A percentile compares a stretch with the other conserved stretches of the same genome.
These are phyloP conservation scores for Osmerus eperlanus DNA, from an alignment of 2,113 vertebrate species.

Conservation along the genomic window DNA sequence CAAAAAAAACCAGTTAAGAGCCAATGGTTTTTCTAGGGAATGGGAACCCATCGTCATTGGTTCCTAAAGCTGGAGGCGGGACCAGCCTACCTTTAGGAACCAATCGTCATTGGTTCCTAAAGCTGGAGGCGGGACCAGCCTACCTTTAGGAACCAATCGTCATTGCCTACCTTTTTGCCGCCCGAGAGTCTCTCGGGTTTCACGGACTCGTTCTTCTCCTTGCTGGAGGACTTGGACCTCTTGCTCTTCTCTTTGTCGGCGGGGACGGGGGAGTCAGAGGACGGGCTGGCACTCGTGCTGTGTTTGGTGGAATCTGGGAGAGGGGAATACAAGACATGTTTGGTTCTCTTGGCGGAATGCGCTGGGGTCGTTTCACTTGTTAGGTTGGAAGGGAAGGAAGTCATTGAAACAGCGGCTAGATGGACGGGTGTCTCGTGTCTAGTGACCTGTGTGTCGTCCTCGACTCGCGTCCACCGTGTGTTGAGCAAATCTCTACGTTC, in stretches of 20 bases:
- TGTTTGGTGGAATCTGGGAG: slow-evolving; percentile 85
- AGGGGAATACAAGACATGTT: neutral
- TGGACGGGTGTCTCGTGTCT: too few species aligned
- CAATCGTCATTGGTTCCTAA: neutral
- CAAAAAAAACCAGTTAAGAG: too few species aligned
- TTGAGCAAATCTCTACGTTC: too few species aligned
- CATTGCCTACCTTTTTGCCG: slow-evolving; percentile 85
- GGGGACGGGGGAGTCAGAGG: slow-evolving; percentile 86
- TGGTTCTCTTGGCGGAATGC: neutral
- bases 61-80: neutral
- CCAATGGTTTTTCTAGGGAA: too few species aligned
- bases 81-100: neutral
- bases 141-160: neutral
- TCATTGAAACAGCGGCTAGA: too few species aligned
- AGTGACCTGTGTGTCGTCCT: too few species aligned
- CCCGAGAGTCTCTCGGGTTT: slow-evolving; percentile 92
- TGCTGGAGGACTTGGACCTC: slow-evolving; percentile 91
- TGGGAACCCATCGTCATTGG: neutral
- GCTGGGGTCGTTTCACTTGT: neutral
- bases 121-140: neutral
- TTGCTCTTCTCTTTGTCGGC: slow-evolving; percentile 94
- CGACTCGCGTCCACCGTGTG: too few species aligned
- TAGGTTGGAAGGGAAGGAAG: too few species aligned
- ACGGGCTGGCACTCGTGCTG: slow-evolving; percentile 92
- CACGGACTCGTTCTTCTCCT: slow-evolving; percentile 91